phyloP scores from a whole-genome alignment of 2,797 vertebrate species.

The Cuculus canorus region DNA sequence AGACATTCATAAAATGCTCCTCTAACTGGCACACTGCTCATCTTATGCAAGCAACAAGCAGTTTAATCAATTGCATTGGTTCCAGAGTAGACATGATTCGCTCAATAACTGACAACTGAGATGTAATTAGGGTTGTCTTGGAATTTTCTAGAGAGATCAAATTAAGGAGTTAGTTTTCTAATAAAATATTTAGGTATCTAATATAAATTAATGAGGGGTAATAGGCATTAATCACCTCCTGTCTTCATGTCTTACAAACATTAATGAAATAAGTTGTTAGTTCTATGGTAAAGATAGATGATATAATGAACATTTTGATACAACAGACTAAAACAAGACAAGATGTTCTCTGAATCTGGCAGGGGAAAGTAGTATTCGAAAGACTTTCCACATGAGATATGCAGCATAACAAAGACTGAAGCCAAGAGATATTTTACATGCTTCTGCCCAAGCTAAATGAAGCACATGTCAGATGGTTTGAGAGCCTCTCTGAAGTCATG shows the following conservation, averaged over 20 bases:
- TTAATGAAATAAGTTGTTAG: not conserved
- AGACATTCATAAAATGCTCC: not conserved
- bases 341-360: not conserved
- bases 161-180: not conserved
- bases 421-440: not conserved
- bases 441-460: not conserved
- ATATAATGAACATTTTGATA: not conserved
- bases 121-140: not conserved
- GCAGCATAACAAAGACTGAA: not conserved
- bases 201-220: not conserved
- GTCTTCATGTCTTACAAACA: not conserved
- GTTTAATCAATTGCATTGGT: not conserved
- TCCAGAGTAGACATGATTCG: not conserved
- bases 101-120: not conserved
- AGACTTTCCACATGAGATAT: not conserved
- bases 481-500: not conserved
- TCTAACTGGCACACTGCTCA: not conserved
- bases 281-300: not conserved
- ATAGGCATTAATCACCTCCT: not conserved
- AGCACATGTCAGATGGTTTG: fast-evolving
- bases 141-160: not conserved
- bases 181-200: not conserved
- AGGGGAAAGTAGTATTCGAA: not conserved
- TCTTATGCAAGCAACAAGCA: not conserved
- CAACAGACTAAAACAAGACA: not conserved